Base-by-base conservation (phyloP, 1,140 invertebrate genomes). In the Maconellicoccus hirsutus region DNA sequence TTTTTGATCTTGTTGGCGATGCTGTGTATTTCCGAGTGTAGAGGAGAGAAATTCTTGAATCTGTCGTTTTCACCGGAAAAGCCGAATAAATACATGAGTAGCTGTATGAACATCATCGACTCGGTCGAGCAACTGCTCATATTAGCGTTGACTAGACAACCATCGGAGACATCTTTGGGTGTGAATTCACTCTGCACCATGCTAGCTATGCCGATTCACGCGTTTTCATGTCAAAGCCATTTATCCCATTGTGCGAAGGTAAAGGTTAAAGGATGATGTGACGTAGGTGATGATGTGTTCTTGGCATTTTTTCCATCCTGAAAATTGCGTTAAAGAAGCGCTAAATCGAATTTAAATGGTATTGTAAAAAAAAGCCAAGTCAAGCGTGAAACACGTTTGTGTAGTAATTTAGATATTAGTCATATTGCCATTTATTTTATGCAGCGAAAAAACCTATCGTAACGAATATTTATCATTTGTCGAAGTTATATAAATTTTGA, bases 51-150 rank as follows among this genome's bases (percentile, higher is more conserved):
- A 2, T 16, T 16, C 12, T 52, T 52, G 42, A 19, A 52, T 16
- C n/a, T 19, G 42, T 52, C 42, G 4, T 14, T 16, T 14, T 84
- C 82, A 25, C 74, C 73, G 0, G 84, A 84, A 12, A 80, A 76
- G 1, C 86, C 83, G 71, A 87, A 86, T 0, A 87, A 74, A 22
- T 80, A 80, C 0, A 82, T 77, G 1, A 87, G 72, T 23, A 87
- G 75, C 4, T 82, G 78, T 4, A 87, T 74, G 73, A 83, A 87
- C 77, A 86, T 77, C 38, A 83, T 80, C 1, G 82, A 81, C 0
- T 80, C 78, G 7, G 83, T 79, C 0, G 83, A 81, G 74, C 86
- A 87, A 72, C 82, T 82, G 0, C 84, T 83, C 4, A 85, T 75
- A 16, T 80, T 82, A 0, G 81, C 81, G 1, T 80, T 72, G 4